Evolutionary conservation across 2,888 invertebrate genomes (phyloP).

Genomic region (Mesoligia furuncula): DNA sequence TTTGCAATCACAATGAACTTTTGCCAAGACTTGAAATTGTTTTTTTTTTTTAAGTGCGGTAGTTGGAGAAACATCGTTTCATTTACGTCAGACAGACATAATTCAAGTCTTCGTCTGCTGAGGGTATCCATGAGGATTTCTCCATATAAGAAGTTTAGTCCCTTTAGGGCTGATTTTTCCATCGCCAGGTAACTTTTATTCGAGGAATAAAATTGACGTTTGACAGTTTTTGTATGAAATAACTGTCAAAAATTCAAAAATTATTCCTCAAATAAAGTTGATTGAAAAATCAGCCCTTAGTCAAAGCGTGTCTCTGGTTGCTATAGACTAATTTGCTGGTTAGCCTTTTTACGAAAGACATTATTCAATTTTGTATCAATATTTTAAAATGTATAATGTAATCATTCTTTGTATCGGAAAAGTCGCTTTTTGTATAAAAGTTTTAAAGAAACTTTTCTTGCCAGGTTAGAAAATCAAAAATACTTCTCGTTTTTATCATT

Average conservation of each 20-base stretch:
- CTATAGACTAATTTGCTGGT: constrained; percentile 21
- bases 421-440: constrained; percentile 26
- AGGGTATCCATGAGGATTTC: not conserved
- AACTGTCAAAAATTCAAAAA: too few species aligned
- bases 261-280: too few species aligned
- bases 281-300: too few species aligned
- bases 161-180: too few species aligned
- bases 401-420: constrained; percentile 32
- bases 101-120: too few species aligned
- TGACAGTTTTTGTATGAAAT: too few species aligned
- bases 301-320: constrained; percentile 15
- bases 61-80: not conserved
- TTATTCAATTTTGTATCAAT: constrained; percentile 38
- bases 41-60: not conserved
- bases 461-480: constrained; percentile 14
- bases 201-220: too few species aligned
- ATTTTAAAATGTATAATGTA: constrained; percentile 18
- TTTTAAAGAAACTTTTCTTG: constrained; percentile 9
- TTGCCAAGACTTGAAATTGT: not conserved
- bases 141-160: constrained; percentile 5
- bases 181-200: too few species aligned
- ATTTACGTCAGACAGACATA: not conserved
- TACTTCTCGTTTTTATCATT: constrained; percentile 9
- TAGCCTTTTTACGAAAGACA: constrained; percentile 14
- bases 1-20: not conserved